Base-by-base conservation (phyloP, 2,797 vertebrate genomes). In the Pseudochaenichthys georgianus region DNA sequence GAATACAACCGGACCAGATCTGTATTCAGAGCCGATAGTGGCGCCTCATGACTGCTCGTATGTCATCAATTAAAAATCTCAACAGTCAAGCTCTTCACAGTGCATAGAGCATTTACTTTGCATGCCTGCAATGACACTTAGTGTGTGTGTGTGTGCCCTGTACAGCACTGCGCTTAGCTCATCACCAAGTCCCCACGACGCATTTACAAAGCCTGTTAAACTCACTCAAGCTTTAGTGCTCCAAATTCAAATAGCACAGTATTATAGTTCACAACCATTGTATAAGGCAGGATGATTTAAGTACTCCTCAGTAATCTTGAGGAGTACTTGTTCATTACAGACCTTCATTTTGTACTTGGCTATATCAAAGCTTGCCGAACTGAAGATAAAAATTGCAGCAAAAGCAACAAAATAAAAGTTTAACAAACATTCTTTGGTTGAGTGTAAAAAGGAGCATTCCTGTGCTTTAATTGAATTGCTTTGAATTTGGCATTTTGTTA, bases 221-320 rank as follows among this genome's bases (percentile, higher is more conserved):
- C 62, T 90, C 82, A 80, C 70, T 80, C 87, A 66, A n/a, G 54
- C 31, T 88, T 77, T 72, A 77, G 78, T 77, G 86, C 86, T 87
- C 91, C 89, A 81, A 83, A 92, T 87, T 86, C 89, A 89, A 90
- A 89, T 72, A 91, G 92, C 94, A 95, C 94, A 95, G 95, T 95
- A 94, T 95, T 93, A 94, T 92, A 94, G 93, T 94, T 94, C 90
- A 89, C 94, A 95, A 95, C 94, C 94, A 95, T 95, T 94, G 88
- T 79, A 83, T 93, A 94, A 95, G 89, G 94, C 92, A 93, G 88
- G 89, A 89, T 73, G 81, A 79, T 80, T 68, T 80, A 87, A 90
- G 77, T 70, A 86, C 78, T 80, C 59, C 54, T 38, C 9, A 13
- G 64, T 72, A 80, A 84, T 80, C 54, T 74, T 11, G 43, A 75